These are phyloP conservation scores for Trichonephila inaurata DNA, from an alignment of 1,140 invertebrate genomes.

Conservation along the genomic window DNA sequence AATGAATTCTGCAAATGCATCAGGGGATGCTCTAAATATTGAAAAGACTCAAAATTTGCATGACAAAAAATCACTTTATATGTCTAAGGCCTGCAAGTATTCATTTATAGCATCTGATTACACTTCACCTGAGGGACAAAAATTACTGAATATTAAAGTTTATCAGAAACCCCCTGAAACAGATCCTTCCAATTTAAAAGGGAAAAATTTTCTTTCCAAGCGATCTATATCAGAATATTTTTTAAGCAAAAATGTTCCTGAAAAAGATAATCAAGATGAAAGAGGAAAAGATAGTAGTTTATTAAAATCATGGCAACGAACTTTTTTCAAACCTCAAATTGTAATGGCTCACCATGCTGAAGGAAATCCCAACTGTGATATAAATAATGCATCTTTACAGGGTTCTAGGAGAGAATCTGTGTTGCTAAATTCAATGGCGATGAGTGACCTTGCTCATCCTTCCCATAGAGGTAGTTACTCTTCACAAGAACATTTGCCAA, in stretches of 20 bases:
- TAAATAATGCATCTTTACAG: slow-evolving; percentile 13
- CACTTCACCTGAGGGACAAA: slow-evolving; percentile 67
- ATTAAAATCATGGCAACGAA: slow-evolving; percentile 64
- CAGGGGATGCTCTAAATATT: slow-evolving; percentile 36
- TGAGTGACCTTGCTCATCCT: not conserved
- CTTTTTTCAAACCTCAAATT: slow-evolving; percentile 56
- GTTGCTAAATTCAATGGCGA: not conserved
- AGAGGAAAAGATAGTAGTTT: slow-evolving; percentile 38
- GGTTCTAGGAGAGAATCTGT: slow-evolving; percentile 17
- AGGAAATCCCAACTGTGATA: slow-evolving; percentile 29
- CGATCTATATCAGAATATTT: slow-evolving; percentile 75
- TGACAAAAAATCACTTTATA: slow-evolving; percentile 64
- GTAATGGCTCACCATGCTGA: slow-evolving; percentile 22
- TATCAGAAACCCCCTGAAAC: slow-evolving; percentile 62
- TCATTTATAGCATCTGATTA: slow-evolving; percentile 73
- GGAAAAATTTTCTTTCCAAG: slow-evolving; percentile 55
- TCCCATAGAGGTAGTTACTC: slow-evolving; percentile 55
- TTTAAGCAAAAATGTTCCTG: slow-evolving; percentile 60
- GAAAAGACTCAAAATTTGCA: slow-evolving; percentile 26
- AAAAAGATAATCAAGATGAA: slow-evolving; percentile 65
- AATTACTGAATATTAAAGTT: slow-evolving; percentile 65
- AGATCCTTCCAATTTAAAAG: slow-evolving; percentile 14
- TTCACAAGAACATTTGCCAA: not conserved
- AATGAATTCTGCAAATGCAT: not conserved
- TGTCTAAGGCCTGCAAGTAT: slow-evolving; percentile 70